A percentile compares a stretch with the other conserved stretches of the same genome.
These are phyloP conservation scores for Anguilla marmorata DNA, from an alignment of 2,797 vertebrate species.

Conservation along the genomic window DNA sequence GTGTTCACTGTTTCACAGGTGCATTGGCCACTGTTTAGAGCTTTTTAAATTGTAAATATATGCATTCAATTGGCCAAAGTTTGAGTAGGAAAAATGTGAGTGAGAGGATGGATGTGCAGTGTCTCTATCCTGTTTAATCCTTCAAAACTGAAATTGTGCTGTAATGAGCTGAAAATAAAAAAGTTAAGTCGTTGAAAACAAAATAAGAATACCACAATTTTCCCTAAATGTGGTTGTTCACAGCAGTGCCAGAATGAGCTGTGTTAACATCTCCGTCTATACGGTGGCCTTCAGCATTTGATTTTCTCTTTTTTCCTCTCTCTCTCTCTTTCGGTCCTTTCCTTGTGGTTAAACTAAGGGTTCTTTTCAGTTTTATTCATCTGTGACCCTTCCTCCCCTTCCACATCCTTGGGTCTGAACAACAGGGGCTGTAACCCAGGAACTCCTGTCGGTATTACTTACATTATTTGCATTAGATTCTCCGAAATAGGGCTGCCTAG, in stretches of 20 bases:
- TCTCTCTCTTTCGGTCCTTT: background rate
- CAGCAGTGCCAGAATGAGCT: background rate
- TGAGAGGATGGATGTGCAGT: no score
- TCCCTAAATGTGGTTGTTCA: background rate
- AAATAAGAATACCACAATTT: background rate
- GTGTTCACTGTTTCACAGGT: background rate
- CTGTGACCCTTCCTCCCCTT: conserved; percentile 29
- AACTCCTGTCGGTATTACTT: conserved; percentile 33
- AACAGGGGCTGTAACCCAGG: conserved; percentile 32
- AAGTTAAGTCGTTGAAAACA: background rate
- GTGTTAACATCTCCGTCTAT: background rate
- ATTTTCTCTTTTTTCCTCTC: background rate
- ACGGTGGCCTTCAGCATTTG: background rate
- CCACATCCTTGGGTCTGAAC: conserved; percentile 21
- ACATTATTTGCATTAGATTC: conserved; percentile 42
- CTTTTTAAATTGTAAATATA: background rate
- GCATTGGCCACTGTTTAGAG: background rate
- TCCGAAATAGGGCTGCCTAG: conserved; percentile 45
- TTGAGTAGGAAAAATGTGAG: background rate
- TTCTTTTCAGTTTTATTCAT: conserved; percentile 12
- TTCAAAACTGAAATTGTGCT: background rate
- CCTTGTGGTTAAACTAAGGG: conserved; percentile 3
- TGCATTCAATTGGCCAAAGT: background rate
- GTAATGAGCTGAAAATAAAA: background rate
- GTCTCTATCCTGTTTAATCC: background rate